Percentiles rank a stretch among this genome's conserved stretches.
Conservation (phyloP, 1,140 invertebrate species). For the Callitettix versicolor region DNA sequence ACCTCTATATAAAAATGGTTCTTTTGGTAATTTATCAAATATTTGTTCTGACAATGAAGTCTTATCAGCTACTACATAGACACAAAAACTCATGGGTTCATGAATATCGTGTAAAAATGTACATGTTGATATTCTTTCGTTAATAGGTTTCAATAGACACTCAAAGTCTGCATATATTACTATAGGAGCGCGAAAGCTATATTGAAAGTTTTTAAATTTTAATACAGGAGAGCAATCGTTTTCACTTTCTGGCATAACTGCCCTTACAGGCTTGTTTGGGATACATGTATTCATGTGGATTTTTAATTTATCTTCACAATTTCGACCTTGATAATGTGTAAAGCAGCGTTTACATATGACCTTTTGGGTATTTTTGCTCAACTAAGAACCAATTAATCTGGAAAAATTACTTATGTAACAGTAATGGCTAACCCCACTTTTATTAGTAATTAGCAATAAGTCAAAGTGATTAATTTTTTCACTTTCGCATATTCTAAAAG, state of each 20-base stretch:
- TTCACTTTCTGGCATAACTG: neutral
- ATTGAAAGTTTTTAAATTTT: conserved; percentile 11
- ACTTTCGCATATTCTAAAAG: neutral
- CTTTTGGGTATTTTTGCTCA: neutral
- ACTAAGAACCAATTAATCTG: neutral
- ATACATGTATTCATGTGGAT: conserved; percentile 3
- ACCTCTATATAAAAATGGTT: conserved; percentile 12
- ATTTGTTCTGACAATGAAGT: conserved; percentile 3
- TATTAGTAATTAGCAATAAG: neutral
- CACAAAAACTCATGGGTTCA: conserved; percentile 10
- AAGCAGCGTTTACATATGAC: conserved; percentile 11
- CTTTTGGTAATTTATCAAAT: neutral
- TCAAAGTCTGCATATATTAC: conserved; percentile 13
- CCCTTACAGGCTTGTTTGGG: neutral
- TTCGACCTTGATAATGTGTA: conserved; percentile 4
- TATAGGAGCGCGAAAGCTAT: neutral
- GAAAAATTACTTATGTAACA: conserved; percentile 8
- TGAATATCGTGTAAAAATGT: conserved; percentile 3
- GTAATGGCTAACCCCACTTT: neutral
- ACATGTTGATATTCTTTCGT: neutral
- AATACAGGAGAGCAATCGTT: neutral
- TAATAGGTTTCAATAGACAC: conserved; percentile 1
- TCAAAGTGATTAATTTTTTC: conserved; percentile 7
- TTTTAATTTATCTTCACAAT: neutral
- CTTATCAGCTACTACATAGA: conserved; percentile 1